phyloP scores from a whole-genome alignment of 2,113 vertebrate genomes.

The Camelus dromedarius region DNA sequence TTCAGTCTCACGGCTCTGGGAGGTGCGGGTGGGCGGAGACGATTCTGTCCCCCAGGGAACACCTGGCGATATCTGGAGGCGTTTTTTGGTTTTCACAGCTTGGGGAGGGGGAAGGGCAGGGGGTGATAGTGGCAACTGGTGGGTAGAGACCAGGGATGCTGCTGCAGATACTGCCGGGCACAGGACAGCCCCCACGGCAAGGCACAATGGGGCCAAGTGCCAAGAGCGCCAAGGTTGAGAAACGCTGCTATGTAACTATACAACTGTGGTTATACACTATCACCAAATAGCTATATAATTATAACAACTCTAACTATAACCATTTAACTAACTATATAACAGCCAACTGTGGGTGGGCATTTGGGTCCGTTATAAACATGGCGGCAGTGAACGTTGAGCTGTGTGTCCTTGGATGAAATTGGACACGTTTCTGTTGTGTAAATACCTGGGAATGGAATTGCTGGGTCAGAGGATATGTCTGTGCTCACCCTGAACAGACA shows the following conservation, averaged over 20 bases:
- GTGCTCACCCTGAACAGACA: background rate
- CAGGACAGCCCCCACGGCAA: no score
- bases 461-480: no score
- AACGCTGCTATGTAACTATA: background rate
- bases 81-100: background rate
- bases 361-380: background rate
- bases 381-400: background rate
- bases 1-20: background rate
- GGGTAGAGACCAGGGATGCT: background rate
- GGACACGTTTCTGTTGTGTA: background rate
- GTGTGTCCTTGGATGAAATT: background rate
- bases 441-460: background rate
- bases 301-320: no score
- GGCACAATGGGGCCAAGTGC: background rate
- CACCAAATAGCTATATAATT: no score
- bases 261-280: no score
- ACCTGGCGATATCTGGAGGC: background rate
- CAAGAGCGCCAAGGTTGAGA: background rate
- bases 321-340: no score
- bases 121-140: background rate
- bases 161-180: background rate
- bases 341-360: background rate
- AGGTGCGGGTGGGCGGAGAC: background rate
- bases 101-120: background rate
- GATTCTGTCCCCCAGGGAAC: background rate